phyloP scores from a whole-genome alignment of 2,113 vertebrate species.

The Melanotaenia duboulayi region DNA sequence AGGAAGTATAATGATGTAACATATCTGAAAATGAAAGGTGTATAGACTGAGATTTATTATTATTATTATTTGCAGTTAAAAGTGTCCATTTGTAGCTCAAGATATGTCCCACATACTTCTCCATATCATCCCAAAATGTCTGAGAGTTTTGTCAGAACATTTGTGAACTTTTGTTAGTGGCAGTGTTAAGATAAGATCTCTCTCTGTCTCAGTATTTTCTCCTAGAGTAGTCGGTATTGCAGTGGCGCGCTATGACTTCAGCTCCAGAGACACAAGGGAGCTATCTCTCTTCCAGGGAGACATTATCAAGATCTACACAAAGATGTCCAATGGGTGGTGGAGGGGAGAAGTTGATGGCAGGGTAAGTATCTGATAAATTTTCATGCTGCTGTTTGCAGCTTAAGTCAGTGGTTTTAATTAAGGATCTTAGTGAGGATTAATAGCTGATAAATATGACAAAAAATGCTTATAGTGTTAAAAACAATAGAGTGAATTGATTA shows the following conservation, averaged over 20 bases:
- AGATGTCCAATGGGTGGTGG: conserved; percentile 95
- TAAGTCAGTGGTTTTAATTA: background rate
- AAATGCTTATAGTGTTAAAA: background rate
- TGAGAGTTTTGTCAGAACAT: background rate
- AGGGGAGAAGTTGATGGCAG: conserved; percentile 89
- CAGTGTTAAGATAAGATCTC: background rate
- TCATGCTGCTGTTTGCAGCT: background rate
- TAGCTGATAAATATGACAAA: background rate
- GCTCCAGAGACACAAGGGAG: conserved; percentile 90
- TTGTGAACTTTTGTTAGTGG: background rate
- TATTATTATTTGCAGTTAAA: background rate
- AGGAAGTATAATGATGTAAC: background rate
- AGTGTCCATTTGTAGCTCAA: background rate
- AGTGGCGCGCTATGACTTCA: conserved; percentile 93
- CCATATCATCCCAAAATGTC: background rate
- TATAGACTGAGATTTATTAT: conserved; percentile 5
- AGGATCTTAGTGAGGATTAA: background rate
- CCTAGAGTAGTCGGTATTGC: conserved; percentile 90
- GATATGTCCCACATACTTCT: background rate
- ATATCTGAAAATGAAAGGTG: background rate
- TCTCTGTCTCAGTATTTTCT: conserved; percentile 84
- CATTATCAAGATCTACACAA: conserved; percentile 91
- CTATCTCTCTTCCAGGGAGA: conserved; percentile 91
- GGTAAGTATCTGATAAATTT: conserved; percentile 54
- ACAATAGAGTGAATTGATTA: too few relatives aligned